Evolutionary conservation across 2,113 vertebrate species (phyloP).

Genomic region (Pitta sordida): DNA sequence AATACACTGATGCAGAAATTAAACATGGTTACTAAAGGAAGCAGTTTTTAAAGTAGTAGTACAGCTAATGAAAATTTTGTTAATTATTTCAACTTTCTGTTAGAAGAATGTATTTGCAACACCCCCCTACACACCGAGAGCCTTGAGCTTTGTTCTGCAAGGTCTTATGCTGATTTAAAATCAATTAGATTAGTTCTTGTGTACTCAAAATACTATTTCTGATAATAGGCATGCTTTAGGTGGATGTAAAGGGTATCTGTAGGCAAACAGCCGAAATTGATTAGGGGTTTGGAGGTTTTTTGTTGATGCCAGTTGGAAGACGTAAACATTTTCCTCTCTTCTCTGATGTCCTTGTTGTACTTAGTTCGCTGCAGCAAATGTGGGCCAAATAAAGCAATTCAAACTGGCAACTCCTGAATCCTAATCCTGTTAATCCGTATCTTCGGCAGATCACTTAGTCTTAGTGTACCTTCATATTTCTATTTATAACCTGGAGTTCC

Average conservation of each 20-base stretch:
- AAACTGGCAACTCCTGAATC: not conserved
- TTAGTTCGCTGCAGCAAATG: not conserved
- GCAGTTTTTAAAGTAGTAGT: not conserved
- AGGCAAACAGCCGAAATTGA: not conserved
- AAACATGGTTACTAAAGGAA: not conserved
- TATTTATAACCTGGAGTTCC: slow-evolving; percentile 38
- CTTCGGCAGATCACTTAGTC: slow-evolving; percentile 31
- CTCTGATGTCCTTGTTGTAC: not conserved
- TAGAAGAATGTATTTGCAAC: not conserved
- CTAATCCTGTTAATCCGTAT: not conserved
- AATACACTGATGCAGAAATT: not conserved
- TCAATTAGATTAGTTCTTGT: not conserved
- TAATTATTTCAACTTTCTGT: not conserved
- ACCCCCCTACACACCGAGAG: not conserved
- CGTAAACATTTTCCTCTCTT: not conserved
- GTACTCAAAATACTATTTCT: not conserved
- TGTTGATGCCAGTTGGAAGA: not conserved
- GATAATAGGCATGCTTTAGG: not conserved
- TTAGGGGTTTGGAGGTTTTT: not conserved
- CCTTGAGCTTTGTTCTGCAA: not conserved
- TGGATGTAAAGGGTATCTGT: not conserved
- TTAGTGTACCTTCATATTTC: slow-evolving; percentile 1
- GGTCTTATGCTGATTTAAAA: not conserved
- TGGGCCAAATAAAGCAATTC: not conserved
- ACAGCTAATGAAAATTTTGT: not conserved